Evolutionary conservation across 1,140 invertebrate species (phyloP).

Genomic region (Scylla paramamosain): DNA sequence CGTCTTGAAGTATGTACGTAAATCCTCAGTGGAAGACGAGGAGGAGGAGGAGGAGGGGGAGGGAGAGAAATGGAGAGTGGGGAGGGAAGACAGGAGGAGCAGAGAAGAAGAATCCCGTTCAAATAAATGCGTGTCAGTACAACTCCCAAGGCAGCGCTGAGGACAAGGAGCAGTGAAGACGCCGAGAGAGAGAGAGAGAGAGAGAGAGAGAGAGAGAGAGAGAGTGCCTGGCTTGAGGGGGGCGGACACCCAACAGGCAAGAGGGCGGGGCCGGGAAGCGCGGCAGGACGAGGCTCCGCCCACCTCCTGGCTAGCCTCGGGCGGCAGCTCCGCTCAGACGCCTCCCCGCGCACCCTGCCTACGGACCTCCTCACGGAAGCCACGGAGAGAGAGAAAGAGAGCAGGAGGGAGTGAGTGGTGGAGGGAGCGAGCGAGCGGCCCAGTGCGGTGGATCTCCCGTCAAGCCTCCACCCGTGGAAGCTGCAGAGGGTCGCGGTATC

Average conservation of each 20-base stretch:
- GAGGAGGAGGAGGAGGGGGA: background rate
- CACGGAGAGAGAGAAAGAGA: background rate
- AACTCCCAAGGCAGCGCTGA: background rate
- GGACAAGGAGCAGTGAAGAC: conserved; percentile 8
- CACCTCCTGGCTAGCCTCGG: background rate
- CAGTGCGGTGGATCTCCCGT: too few species aligned
- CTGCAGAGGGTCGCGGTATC: background rate
- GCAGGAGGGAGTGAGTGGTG: background rate
- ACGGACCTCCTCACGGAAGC: background rate
- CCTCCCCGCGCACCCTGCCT: background rate
- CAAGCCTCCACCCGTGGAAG: background rate
- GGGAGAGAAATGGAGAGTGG: background rate
- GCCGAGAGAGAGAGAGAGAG: background rate
- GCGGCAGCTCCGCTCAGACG: background rate
- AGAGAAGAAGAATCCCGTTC: background rate
- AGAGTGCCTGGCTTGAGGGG: background rate
- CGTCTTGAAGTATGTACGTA: background rate
- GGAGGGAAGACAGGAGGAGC: background rate
- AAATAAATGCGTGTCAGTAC: background rate
- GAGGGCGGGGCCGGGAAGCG: background rate
- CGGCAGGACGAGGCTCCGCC: background rate
- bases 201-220: conserved; percentile 8
- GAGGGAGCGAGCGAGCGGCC: too few species aligned
- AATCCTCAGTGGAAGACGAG: background rate
- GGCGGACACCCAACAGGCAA: background rate